phyloP scores from a whole-genome alignment of 2,113 vertebrate species.

The Gymnarchus niloticus region DNA sequence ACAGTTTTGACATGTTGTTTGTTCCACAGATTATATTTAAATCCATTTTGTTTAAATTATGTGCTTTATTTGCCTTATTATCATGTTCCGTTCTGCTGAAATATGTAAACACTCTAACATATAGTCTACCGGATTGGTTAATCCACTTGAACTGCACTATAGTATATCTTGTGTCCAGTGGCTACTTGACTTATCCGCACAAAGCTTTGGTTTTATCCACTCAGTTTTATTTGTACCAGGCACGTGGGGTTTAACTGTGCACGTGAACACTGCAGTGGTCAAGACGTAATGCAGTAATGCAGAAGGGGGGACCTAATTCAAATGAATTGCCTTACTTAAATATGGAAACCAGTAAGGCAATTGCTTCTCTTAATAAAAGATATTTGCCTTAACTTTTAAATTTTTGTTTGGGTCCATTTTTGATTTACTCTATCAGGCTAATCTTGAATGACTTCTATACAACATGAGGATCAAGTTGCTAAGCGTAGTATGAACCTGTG shows the following conservation, averaged over 20 bases:
- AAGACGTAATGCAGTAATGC: slow-evolving; percentile 51
- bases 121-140: not conserved
- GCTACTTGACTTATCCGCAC: not conserved
- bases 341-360: slow-evolving; percentile 50
- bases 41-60: not conserved
- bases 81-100: not conserved
- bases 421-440: slow-evolving; percentile 25
- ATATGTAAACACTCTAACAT: not conserved
- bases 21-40: not conserved
- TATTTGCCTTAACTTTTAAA: slow-evolving; percentile 47
- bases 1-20: not conserved
- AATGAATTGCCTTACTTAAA: slow-evolving; percentile 56
- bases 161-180: not conserved
- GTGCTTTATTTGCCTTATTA: not conserved
- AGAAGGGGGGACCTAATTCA: slow-evolving; percentile 45
- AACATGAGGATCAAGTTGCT: slow-evolving; percentile 16
- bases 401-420: slow-evolving; percentile 45
- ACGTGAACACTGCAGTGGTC: slow-evolving; percentile 53
- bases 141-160: not conserved
- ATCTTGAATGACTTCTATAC: slow-evolving; percentile 40
- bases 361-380: slow-evolving; percentile 52
- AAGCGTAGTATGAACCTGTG: slow-evolving; percentile 27
- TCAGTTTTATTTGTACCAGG: slow-evolving; percentile 40
- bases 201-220: not conserved
- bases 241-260: slow-evolving; percentile 41